Evolutionary conservation across 2,888 invertebrate species (phyloP).

Genomic region (Leptura quadrifasciata): DNA sequence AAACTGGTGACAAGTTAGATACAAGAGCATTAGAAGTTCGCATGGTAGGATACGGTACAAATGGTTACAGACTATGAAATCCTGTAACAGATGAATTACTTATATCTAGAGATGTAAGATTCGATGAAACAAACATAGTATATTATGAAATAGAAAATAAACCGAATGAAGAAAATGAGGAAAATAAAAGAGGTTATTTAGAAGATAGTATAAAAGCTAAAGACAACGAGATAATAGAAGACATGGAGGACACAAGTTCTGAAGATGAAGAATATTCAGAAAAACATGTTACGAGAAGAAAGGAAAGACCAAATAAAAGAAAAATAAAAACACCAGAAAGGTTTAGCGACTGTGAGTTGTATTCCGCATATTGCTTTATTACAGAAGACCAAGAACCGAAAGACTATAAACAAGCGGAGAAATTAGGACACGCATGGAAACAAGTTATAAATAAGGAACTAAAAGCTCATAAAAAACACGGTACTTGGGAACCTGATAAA

Average conservation of each 20-base stretch:
- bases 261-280: no score
- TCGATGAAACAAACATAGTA: neutral
- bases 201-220: neutral
- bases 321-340: slow-evolving; percentile 4
- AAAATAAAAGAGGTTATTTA: no score
- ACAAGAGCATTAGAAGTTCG: no score
- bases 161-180: no score
- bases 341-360: slow-evolving; percentile 16
- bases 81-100: slow-evolving; percentile 16
- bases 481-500: slow-evolving; percentile 8
- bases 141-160: no score
- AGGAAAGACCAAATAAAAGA: slow-evolving; percentile 8
- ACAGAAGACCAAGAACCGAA: slow-evolving; percentile 1
- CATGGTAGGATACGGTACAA: no score
- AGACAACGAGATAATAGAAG: neutral
- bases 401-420: slow-evolving; percentile 9
- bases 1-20: slow-evolving; percentile 10
- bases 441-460: no score
- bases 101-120: slow-evolving; percentile 16
- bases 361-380: slow-evolving; percentile 17
- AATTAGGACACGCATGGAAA: neutral
- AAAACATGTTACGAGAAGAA: no score
- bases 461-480: no score
- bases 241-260: neutral
- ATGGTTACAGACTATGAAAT: neutral